Conservation (phyloP, 1,140 invertebrate species). For the Hypothenemus hampei region DNA sequence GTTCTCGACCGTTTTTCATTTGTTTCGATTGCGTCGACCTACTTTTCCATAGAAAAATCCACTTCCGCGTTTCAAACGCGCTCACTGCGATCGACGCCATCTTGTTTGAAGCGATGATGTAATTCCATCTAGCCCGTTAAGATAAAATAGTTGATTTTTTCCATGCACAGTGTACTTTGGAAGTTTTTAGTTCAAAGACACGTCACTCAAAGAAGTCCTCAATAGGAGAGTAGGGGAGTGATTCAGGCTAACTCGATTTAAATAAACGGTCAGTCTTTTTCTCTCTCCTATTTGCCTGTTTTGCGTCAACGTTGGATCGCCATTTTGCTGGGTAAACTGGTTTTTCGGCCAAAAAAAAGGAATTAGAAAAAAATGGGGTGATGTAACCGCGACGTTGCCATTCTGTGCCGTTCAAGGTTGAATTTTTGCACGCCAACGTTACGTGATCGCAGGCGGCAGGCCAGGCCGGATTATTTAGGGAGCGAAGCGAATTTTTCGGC, state of each 20-base stretch:
- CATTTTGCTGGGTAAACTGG: no score
- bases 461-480: conserved; percentile 12
- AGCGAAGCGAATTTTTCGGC: conserved; percentile 16
- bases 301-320: conserved; percentile 16
- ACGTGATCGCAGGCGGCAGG: conserved; percentile 4
- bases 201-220: conserved; percentile 5
- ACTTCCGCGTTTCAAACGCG: conserved; percentile 35
- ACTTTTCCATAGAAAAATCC: no score
- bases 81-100: conserved; percentile 29
- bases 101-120: conserved; percentile 24
- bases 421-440: conserved; percentile 20
- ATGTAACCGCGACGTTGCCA: conserved; percentile 8
- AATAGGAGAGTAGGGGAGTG: conserved; percentile 40
- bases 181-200: not conserved
- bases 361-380: conserved; percentile 4
- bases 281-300: conserved; percentile 42
- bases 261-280: conserved; percentile 40
- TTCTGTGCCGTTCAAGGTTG: conserved; percentile 26
- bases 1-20: no score
- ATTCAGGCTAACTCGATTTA: conserved; percentile 38
- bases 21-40: no score
- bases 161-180: not conserved
- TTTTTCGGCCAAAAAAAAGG: not conserved
- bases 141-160: conserved; percentile 2
- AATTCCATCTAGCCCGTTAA: not conserved